Base-by-base conservation (phyloP, 1,140 invertebrate genomes). In the Trialeurodes vaporariorum region DNA sequence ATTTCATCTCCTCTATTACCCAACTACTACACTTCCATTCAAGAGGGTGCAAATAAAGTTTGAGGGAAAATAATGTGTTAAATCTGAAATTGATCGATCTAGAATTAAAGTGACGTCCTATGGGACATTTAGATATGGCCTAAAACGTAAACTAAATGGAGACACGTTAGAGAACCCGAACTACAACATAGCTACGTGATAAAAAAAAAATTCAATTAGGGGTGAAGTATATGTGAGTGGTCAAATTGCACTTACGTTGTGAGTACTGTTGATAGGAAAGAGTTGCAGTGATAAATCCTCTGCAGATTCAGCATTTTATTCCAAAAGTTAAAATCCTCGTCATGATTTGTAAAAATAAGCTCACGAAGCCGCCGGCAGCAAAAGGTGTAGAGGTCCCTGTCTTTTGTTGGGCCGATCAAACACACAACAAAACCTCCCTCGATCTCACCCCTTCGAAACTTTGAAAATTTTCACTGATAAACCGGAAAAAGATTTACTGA, bases 71-170 rank as follows among this genome's bases (percentile, higher is more conserved):
- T n/a, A n/a, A n/a, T n/a, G n/a, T n/a, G n/a, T n/a, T n/a, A n/a
- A n/a, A n/a, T n/a, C n/a, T n/a, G n/a, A n/a, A n/a, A n/a, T n/a
- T n/a, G n/a, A n/a, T n/a, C n/a, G n/a, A n/a, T n/a, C 34, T 49
- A 49, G 34, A 49, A 49, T 49, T 5, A 49, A 49, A 5, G 34
- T 49, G 34, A 49, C 5, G 34, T 49, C 34, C 34, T 49, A 17
- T 17, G 34, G 34, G 34, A 9, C 34, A 49, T 49, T 49, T 9
- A 5, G 34, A 17, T 49, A 49, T 49, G 34, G 34, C 34, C 34
- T 49, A 49, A 49, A 49, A 49, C 34, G 34, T 49, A 49, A 49
- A 49, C 34, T 49, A 49, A 49, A 49, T 49, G 34, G 34, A 49
- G 34, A 49, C 34, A 49, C 34, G 34, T 49, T 49, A 9, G 17